phyloP scores from a whole-genome alignment of 2,888 invertebrate genomes.

The Tinea semifulvella region DNA sequence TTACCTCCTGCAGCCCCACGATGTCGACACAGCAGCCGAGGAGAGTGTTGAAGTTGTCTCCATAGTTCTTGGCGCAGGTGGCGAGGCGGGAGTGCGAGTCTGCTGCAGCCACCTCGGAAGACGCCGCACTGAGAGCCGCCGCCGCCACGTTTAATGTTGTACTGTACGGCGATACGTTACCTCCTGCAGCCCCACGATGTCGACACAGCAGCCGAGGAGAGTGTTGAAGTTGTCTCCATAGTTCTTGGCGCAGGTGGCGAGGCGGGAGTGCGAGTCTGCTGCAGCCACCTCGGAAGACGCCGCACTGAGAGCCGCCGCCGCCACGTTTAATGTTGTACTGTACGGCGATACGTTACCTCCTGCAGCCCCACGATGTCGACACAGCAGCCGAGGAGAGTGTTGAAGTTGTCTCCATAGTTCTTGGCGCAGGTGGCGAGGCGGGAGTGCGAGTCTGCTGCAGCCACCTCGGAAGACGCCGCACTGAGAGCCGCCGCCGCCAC shows the following conservation, averaged over 20 bases:
- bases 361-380: slow-evolving; percentile 89
- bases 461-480: slow-evolving; percentile 83
- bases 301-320: too few relatives aligned
- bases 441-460: slow-evolving; percentile 64
- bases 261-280: slow-evolving; percentile 2
- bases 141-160: too few relatives aligned
- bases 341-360: too few relatives aligned
- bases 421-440: slow-evolving; percentile 72
- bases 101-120: too few relatives aligned
- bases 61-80: slow-evolving; percentile 79
- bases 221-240: slow-evolving; percentile 83
- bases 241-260: slow-evolving; percentile 75
- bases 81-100: slow-evolving; percentile 47
- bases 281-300: too few relatives aligned
- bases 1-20: slow-evolving; percentile 80
- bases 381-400: slow-evolving; percentile 78
- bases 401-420: slow-evolving; percentile 81
- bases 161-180: too few relatives aligned
- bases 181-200: slow-evolving; percentile 84
- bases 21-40: slow-evolving; percentile 84
- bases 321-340: too few relatives aligned
- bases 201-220: slow-evolving; percentile 80
- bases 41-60: slow-evolving; percentile 79
- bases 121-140: too few relatives aligned
- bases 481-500: slow-evolving; percentile 85